phyloP scores from a whole-genome alignment of 2,888 invertebrate species.

The Caenorhabditis doughertyi region DNA sequence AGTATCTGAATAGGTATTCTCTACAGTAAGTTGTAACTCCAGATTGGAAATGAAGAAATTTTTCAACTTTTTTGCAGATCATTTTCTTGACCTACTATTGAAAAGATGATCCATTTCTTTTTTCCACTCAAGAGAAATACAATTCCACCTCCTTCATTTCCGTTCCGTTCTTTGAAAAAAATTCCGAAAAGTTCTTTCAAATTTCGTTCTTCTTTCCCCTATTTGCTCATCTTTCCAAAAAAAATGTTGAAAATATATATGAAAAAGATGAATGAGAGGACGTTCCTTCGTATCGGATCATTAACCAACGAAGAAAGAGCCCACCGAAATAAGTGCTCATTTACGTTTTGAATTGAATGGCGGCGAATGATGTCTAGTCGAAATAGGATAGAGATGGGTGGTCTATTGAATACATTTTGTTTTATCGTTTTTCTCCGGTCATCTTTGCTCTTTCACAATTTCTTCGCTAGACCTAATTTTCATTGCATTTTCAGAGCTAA shows the following conservation, averaged over 20 bases:
- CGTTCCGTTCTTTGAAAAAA: slow-evolving; percentile 17
- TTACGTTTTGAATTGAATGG: not conserved
- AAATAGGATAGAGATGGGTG: not conserved
- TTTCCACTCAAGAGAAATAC: slow-evolving; percentile 10
- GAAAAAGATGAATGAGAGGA: slow-evolving; percentile 31
- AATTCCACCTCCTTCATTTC: slow-evolving; percentile 26
- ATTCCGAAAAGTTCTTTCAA: slow-evolving; percentile 8
- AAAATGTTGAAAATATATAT: not conserved
- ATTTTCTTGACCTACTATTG: not conserved
- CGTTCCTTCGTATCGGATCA: slow-evolving; percentile 21
- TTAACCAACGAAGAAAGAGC: slow-evolving; percentile 4
- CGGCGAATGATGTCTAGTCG: slow-evolving; percentile 1
- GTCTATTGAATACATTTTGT: not conserved
- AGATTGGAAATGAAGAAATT: no score
- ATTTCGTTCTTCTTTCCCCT: not conserved
- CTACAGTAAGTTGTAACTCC: no score
- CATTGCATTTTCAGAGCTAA: no score
- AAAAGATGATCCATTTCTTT: not conserved
- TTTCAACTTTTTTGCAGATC: no score
- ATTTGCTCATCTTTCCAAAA: not conserved
- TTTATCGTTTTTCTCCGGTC: not conserved
- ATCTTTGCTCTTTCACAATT: not conserved
- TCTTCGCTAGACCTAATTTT: not conserved
- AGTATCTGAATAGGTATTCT: no score
- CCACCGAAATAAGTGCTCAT: slow-evolving; percentile 6